phyloP scores from a whole-genome alignment of 2,797 vertebrate genomes.

The Smutsia gigantea region DNA sequence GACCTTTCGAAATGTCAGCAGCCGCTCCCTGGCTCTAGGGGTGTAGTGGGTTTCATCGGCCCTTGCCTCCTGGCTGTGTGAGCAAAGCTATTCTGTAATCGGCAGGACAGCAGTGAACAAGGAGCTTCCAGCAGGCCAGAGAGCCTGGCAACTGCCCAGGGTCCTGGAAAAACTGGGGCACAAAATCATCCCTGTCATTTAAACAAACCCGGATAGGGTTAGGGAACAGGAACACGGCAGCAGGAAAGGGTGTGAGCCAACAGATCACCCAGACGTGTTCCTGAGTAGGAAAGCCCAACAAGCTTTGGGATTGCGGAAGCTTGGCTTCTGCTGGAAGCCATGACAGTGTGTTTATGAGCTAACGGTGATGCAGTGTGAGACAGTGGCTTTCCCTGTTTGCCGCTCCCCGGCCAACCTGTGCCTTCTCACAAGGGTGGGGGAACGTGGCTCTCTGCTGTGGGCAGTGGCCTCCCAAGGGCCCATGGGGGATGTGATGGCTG shows the following conservation, averaged over 20 bases:
- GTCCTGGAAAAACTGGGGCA: not conserved
- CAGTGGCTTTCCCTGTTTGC: too few species aligned
- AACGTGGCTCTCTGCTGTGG: too few species aligned
- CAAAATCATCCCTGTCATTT: not conserved
- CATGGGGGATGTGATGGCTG: not conserved
- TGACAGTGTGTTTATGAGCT: not conserved
- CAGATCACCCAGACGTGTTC: not conserved
- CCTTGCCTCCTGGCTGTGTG: not conserved
- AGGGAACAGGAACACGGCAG: not conserved
- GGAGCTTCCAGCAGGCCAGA: too few species aligned
- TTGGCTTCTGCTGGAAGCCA: not conserved
- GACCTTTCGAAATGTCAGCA: conserved; percentile 80
- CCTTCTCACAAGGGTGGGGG: not conserved
- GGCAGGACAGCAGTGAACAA: not conserved
- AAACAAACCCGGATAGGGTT: not conserved
- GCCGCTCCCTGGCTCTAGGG: conserved; percentile 62
- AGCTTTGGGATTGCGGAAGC: not conserved
- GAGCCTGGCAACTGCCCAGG: not conserved
- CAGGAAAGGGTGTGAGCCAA: not conserved
- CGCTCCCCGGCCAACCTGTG: accelerated
- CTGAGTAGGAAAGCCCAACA: not conserved
- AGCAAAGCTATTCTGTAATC: conserved; percentile 60
- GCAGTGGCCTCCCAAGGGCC: not conserved
- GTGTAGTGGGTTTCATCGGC: not conserved
- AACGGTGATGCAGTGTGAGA: not conserved